Evolutionary conservation across 2,888 invertebrate species (phyloP).

Genomic region (Linnaemya vulpina): DNA sequence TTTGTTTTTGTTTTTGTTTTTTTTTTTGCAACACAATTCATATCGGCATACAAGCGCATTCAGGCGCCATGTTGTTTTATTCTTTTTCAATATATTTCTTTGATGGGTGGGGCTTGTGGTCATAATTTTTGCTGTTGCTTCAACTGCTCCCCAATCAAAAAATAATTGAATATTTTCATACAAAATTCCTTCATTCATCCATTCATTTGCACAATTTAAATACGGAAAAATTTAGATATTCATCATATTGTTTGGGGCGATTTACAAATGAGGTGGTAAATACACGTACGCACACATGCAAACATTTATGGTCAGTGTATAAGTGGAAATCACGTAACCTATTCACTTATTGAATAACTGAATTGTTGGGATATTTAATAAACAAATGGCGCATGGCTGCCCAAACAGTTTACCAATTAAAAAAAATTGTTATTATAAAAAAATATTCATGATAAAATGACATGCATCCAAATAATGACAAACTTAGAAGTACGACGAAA

Average conservation of each 20-base stretch:
- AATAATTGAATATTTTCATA: constrained; percentile 54
- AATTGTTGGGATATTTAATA: constrained; percentile 35
- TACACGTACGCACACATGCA: neutral
- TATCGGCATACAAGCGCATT: neutral
- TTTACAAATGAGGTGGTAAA: neutral
- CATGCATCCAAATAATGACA: neutral
- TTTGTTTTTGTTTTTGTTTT: neutral
- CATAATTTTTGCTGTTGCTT: constrained; percentile 29
- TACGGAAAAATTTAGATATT: constrained; percentile 2
- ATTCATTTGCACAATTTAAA: constrained; percentile 1
- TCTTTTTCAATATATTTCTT: constrained; percentile 27
- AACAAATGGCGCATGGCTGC: neutral
- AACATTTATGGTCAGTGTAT: no score
- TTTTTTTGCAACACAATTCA: neutral
- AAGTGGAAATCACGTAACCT: neutral
- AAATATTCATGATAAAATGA: no score
- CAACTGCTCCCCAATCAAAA: constrained; percentile 66
- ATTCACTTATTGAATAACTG: neutral
- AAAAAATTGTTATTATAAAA: neutral
- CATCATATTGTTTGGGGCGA: neutral
- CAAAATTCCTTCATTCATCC: constrained; percentile 10
- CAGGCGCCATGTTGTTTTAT: constrained; percentile 67
- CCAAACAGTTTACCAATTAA: neutral
- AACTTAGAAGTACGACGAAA: neutral
- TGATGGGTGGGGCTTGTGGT: constrained; percentile 70